Base-by-base conservation (phyloP, 1,140 invertebrate genomes). In the Pseudomyrmex dendroicus region DNA sequence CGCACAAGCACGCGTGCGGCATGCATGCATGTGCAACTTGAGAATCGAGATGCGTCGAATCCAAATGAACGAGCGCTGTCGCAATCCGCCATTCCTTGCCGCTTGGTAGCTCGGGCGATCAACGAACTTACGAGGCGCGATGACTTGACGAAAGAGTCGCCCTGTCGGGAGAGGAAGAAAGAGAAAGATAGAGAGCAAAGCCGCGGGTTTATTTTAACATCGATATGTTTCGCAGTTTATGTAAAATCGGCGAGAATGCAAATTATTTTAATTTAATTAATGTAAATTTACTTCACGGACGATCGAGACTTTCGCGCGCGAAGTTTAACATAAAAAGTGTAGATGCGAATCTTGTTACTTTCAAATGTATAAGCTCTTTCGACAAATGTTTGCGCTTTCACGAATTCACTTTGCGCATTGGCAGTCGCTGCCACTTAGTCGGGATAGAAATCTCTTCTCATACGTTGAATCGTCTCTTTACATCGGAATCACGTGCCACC, bases 21-120 rank as follows among this genome's bases (percentile, higher is more conserved):
- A 77, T 87, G 83, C 73, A 88, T 85, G 72, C 83, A 61, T 73
- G 48, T 66, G 78, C 78, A 68, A 84, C 59, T 62, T 63, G 52
- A 57, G 48, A n/a, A 22, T 62, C 54, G 48, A 70, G 78, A 90
- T 84, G 87, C 84, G 59, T 90, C 83, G 89, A 87, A 90, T 89
- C 87, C 84, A 86, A 90, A 90, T 90, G 89, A 90, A 90, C 77
- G 70, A 72, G 52, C 68, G 66, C 57, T 64, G 35, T 74, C 64
- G 74, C 73, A 63, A 76, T 76, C 61, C 61, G n/a, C 73, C 22
- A n/a, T 73, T 63, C 56, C 17, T 54, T 48, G 12, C 35, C 20
- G 54, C 68, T 50, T 44, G 50, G 20, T 13, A 62, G n/a, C 22
- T 61, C 54, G 7, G 56, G 68, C 70, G 74, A 82, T 63, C 48